Base-by-base conservation (phyloP, 2,888 invertebrate species). In the Caenorhabditis panamensis region DNA sequence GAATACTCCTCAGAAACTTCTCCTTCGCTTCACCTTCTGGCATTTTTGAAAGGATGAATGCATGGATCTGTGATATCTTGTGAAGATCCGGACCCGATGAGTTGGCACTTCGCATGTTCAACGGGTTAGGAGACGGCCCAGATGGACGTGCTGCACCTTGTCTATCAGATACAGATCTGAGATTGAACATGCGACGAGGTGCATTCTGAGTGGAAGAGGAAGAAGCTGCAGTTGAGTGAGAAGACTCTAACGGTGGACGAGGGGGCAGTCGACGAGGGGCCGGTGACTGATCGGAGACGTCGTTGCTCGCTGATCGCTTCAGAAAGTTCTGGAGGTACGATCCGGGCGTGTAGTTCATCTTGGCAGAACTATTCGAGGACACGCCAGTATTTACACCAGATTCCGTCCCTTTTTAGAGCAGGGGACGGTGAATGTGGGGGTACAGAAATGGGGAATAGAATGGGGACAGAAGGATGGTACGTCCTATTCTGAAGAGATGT, bases 11-110 rank as follows among this genome's bases (percentile, higher is more conserved):
- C 53, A 89, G 78, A 64, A 88, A 88, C 61, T 87, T 88, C 44
- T 90, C 84, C 63, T 87, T 87, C 49, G 89, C 88, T 41, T 82
- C 82, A 16, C 89, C 89, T 37, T 82, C 80, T 6, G 89, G 88
- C 69, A 90, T 82, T 41, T 84, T 82, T 28, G 82, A 84, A 24
- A 89, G 64, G 18, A 90, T 87, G 79, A 88, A 90, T 18, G 82
- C 76, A 76, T 89, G 90, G 41, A 90, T 88, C 51, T 87, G 85
- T 20, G 88, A 88, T 51, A 86, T 77, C 53, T 82, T 82, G n/a
- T 56, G 54, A 16, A 73, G 51, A 41, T 77, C 77, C 6, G 24
- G 66, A 22, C 73, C 68, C 16, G 72, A 63, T 47, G 80, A 80
- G 53, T 67, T 69, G 2, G 69, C 64, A 59, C 64, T 78, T 63